phyloP scores from a whole-genome alignment of 2,797 vertebrate species.

The Apogon hyalosoma region DNA sequence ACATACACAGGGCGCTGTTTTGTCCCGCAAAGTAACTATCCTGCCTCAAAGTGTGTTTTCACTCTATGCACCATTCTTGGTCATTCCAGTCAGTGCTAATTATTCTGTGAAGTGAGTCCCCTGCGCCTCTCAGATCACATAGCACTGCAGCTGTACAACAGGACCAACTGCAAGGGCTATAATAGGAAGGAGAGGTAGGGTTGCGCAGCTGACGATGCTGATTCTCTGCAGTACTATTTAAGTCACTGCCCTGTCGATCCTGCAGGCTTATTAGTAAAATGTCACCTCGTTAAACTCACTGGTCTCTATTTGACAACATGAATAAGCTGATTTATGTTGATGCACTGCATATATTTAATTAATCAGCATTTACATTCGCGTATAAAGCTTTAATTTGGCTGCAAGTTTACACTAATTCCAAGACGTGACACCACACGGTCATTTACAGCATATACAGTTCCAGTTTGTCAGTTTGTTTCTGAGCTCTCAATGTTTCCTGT shows the following conservation, averaged over 20 bases:
- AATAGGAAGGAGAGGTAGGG: constrained; percentile 87
- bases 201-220: constrained; percentile 88
- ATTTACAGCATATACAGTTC: too few relatives aligned
- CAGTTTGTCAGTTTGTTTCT: too few relatives aligned
- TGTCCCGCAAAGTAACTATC: constrained; percentile 16
- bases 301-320: constrained; percentile 1
- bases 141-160: constrained; percentile 77
- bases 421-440: too few relatives aligned
- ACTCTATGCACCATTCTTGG: constrained; percentile 70
- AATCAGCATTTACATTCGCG: too few relatives aligned
- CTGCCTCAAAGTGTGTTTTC: constrained; percentile 17
- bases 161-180: constrained; percentile 84
- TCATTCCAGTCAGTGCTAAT: constrained; percentile 64
- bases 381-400: too few relatives aligned
- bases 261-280: constrained; percentile 54
- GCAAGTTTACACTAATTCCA: too few relatives aligned
- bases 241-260: constrained; percentile 63
- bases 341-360: background rate
- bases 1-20: background rate
- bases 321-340: constrained; percentile 2
- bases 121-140: constrained; percentile 76
- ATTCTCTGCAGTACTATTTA: constrained; percentile 84
- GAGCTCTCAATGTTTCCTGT: too few relatives aligned
- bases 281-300: constrained; percentile 35
- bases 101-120: constrained; percentile 68